Conservation (phyloP, 2,797 vertebrate species). For the Takifugu ocellatus region DNA sequence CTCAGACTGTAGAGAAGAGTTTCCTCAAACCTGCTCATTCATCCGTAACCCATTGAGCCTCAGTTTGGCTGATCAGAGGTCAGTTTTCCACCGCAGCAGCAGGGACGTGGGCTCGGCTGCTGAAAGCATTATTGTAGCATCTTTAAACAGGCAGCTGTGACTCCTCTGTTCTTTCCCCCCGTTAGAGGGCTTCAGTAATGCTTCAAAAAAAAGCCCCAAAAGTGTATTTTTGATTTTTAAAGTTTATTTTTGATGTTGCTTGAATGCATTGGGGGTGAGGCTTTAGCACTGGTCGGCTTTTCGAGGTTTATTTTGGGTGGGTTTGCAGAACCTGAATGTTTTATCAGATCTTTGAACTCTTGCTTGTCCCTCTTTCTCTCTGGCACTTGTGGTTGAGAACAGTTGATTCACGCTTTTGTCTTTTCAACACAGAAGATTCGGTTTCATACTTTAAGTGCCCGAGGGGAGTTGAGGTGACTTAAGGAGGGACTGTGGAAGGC, state of each 20-base stretch:
- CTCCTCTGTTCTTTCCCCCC: conserved; percentile 32
- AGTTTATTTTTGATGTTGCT: conserved; percentile 49
- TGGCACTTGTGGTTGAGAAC: conserved; percentile 38
- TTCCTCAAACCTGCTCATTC: no score
- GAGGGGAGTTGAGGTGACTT: conserved; percentile 4
- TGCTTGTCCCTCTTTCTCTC: conserved; percentile 29
- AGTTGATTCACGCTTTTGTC: conserved; percentile 2
- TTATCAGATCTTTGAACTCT: not conserved
- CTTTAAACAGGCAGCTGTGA: conserved; percentile 76
- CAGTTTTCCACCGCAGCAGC: no score
- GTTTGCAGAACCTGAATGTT: conserved; percentile 46
- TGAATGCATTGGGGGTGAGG: conserved; percentile 25
- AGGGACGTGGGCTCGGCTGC: conserved; percentile 32
- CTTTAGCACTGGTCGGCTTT: conserved; percentile 26
- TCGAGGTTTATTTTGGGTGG: conserved; percentile 16
- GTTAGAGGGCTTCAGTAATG: conserved; percentile 40
- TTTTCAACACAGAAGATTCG: conserved; percentile 1
- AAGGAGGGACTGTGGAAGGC: not conserved
- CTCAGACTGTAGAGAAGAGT: no score
- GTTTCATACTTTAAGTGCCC: conserved; percentile 29
- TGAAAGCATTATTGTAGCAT: conserved; percentile 75
- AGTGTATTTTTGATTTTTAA: conserved; percentile 51
- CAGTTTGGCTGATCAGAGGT: no score
- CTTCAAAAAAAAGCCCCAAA: conserved; percentile 26
- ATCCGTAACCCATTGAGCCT: no score